These are phyloP conservation scores for Euphydryas editha DNA, from an alignment of 2,888 invertebrate species.

Conservation along the genomic window DNA sequence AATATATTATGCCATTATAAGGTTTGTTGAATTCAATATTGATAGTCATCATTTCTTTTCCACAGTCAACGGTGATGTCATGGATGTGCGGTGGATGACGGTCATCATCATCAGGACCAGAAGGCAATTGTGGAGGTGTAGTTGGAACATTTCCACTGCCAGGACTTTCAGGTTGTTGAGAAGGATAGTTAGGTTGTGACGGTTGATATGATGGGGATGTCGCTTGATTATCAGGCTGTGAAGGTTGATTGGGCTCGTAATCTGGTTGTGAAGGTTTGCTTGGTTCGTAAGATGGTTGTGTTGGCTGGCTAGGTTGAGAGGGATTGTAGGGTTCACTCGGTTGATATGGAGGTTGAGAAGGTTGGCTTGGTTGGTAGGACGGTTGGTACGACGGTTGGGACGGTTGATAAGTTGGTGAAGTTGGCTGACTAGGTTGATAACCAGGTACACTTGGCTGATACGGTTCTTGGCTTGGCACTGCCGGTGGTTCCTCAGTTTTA, in stretches of 20 bases:
- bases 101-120: constrained; percentile 75
- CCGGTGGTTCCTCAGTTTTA: constrained; percentile 51
- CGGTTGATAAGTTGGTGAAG: constrained; percentile 57
- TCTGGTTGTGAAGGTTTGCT: constrained; percentile 45
- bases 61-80: constrained; percentile 89
- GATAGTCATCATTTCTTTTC: constrained; percentile 92
- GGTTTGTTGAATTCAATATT: constrained; percentile 89
- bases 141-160: constrained; percentile 37
- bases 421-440: constrained; percentile 49
- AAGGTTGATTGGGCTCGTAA: constrained; percentile 48
- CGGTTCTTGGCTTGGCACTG: constrained; percentile 45
- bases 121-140: constrained; percentile 29
- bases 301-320: constrained; percentile 46
- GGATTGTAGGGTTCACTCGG: constrained; percentile 54
- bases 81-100: constrained; percentile 91
- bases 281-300: constrained; percentile 46
- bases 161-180: constrained; percentile 36
- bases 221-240: background rate
- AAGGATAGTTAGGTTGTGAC: constrained; percentile 39
- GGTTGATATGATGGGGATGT: constrained; percentile 32
- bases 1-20: constrained; percentile 91
- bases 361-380: constrained; percentile 47
- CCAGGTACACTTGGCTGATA: constrained; percentile 47
- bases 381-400: constrained; percentile 50
- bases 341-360: constrained; percentile 40